Evolutionary conservation across 2,113 vertebrate genomes (phyloP), one percentile per base, ranked within the genome.

Genomic region (Marmota monax): DNA sequence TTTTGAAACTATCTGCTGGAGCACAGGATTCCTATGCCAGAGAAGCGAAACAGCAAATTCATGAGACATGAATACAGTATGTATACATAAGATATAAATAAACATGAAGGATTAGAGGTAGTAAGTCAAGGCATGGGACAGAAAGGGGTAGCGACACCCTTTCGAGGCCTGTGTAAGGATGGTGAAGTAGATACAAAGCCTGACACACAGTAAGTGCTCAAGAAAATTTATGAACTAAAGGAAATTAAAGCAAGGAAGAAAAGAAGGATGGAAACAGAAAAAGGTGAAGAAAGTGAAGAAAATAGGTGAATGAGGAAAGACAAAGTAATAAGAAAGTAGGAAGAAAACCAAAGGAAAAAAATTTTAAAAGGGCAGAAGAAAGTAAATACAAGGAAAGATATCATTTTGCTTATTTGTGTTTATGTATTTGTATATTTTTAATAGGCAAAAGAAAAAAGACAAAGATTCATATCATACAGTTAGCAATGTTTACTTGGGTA

Each of bases 191-290:
- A 25, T 18, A 25, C 27, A 92, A 9, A 18, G 27, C 22, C 14
- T 13, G 58, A 42, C 69, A 65, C 29, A 22, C 9, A 91, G 23
- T 4, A 82, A 20, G 14, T 45, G 39, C 78, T 84, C 72, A 61
- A 29, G 37, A 89, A 51, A 34, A 91, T 37, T 37, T 74, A 12
- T 23, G 4, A 34, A 70, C 48, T 74, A 51, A 79, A 94, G 48
- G 48, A n/a, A 58, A 94, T 80, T 42, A 91, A 67, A 95, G 17
- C n/a, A 67, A 93, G 39, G 6, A 91, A 69, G 83, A 67, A 91
- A 78, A 58, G 7, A 61, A 90, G 77, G 63, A 83, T 16, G 9
- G 9, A 34, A 58, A 83, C 0, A 8, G 27, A 72, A 78, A 78
- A 2, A 83, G 16, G 18, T 34, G 20, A 91, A 22, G 34, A 27